phyloP scores from a whole-genome alignment of 2,888 invertebrate species.

The Spisula subtruncata region DNA sequence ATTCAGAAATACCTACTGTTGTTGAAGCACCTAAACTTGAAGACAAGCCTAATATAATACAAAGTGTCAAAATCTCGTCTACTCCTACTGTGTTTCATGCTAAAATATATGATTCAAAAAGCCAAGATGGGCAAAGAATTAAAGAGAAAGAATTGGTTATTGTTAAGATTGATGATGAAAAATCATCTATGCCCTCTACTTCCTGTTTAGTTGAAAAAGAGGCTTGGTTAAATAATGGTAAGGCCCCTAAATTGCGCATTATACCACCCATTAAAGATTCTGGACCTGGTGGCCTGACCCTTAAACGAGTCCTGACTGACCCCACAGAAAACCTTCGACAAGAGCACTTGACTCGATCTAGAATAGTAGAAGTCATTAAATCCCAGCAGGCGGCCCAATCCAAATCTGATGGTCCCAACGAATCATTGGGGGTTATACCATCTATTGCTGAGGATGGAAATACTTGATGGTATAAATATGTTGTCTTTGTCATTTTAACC shows the following conservation, averaged over 20 bases:
- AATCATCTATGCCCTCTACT: too few species aligned
- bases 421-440: not conserved
- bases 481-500: too few species aligned
- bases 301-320: constrained; percentile 39
- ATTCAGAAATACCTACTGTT: too few species aligned
- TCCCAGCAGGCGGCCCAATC: not conserved
- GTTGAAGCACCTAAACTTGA: not conserved
- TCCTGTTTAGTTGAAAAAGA: not conserved
- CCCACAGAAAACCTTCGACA: constrained; percentile 45
- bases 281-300: not conserved
- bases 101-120: constrained; percentile 8
- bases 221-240: not conserved
- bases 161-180: not conserved
- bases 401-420: not conserved
- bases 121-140: not conserved
- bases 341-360: constrained; percentile 30
- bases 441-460: not conserved
- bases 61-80: not conserved
- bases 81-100: not conserved
- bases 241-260: too few species aligned
- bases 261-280: too few species aligned
- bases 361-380: not conserved
- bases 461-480: too few species aligned
- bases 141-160: not conserved
- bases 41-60: not conserved